Percentiles rank a stretch among this genome's conserved stretches.
phyloP scores from a whole-genome alignment of 2,113 vertebrate species.

The Microcebus lehilahytsara region DNA sequence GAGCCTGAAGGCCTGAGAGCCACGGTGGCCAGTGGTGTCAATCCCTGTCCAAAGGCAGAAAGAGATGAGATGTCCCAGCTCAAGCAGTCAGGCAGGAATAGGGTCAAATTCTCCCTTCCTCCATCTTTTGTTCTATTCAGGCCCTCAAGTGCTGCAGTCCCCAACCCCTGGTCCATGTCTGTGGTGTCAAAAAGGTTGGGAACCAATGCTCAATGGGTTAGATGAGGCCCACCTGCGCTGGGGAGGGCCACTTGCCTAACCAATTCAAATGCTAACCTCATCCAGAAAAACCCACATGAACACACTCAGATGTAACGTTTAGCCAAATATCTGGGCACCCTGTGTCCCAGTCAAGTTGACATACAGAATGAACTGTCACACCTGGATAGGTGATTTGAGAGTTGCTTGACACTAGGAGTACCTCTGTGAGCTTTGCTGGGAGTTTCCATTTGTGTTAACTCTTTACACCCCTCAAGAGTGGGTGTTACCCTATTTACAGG shows the following conservation, averaged over 20 bases:
- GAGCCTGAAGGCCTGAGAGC: neutral
- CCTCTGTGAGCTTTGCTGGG: neutral
- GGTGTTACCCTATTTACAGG: neutral
- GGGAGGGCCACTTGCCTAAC: neutral
- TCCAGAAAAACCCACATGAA: neutral
- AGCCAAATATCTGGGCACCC: neutral
- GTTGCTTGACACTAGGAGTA: neutral
- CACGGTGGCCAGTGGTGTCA: neutral
- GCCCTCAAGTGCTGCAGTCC: neutral
- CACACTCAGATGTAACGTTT: neutral
- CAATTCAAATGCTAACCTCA: neutral
- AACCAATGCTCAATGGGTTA: neutral
- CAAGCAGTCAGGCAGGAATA: neutral
- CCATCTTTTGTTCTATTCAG: neutral
- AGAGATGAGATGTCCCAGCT: neutral
- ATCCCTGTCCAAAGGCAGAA: neutral
- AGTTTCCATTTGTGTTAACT: neutral
- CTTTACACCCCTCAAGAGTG: neutral
- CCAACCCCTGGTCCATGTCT: no score
- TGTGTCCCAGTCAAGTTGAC: neutral
- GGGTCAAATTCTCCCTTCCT: neutral
- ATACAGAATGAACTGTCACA: neutral
- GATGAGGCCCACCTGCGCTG: neutral
- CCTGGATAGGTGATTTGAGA: neutral
- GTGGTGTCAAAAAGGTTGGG: no score